These are phyloP conservation scores for Heterocephalus glaber DNA, from an alignment of 2,113 vertebrate genomes.

Conservation along the genomic window DNA sequence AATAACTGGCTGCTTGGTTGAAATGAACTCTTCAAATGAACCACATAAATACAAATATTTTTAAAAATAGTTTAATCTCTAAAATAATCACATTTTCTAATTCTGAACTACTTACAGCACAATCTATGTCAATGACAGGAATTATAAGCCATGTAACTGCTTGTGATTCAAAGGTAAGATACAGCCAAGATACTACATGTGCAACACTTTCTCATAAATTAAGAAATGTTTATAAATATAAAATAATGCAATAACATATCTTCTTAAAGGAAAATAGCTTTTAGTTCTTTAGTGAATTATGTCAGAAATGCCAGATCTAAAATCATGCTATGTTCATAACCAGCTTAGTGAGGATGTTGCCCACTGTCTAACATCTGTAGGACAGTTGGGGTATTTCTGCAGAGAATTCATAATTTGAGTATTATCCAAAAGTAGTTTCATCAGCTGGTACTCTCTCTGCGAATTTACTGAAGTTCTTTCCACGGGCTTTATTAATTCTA, in stretches of 20 bases:
- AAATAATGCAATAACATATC: constrained; percentile 41
- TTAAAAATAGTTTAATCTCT: constrained; percentile 29
- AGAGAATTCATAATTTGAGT: constrained; percentile 95
- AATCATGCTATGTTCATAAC: constrained; percentile 70
- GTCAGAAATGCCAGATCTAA: not conserved
- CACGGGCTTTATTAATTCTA: constrained; percentile 92
- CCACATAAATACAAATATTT: not conserved
- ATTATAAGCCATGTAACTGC: constrained; percentile 24
- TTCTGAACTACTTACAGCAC: constrained; percentile 45
- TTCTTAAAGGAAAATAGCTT: constrained; percentile 27
- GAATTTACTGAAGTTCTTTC: constrained; percentile 86
- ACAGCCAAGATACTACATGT: constrained; percentile 18
- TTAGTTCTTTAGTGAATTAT: constrained; percentile 32
- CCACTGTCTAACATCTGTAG: constrained; percentile 95
- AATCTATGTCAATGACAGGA: constrained; percentile 23
- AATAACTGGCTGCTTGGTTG: not conserved
- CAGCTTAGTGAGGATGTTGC: constrained; percentile 90
- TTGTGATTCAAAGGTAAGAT: constrained; percentile 38
- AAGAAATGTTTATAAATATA: constrained; percentile 68
- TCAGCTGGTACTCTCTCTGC: constrained; percentile 92
- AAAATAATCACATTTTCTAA: constrained; percentile 56
- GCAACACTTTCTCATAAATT: constrained; percentile 46
- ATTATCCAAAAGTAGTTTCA: constrained; percentile 93
- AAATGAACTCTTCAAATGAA: constrained; percentile 51
- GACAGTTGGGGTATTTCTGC: constrained; percentile 96